Base-by-base conservation (phyloP, 2,888 invertebrate species). In the Orchesellides sinensis region DNA sequence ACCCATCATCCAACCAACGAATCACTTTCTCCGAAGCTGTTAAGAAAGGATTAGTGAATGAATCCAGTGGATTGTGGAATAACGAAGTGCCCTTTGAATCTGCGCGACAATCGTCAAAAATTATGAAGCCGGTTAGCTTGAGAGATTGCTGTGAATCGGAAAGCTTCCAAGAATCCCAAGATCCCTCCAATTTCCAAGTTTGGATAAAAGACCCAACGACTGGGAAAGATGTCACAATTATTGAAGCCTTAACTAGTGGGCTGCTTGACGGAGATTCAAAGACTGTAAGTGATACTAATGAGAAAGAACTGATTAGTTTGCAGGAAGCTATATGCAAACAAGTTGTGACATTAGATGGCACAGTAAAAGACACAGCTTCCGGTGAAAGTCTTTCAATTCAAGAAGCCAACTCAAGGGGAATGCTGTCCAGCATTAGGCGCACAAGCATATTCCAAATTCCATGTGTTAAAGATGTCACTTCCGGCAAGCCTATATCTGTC, bases 381-480 rank as follows among this genome's bases (percentile, higher is more conserved):
- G 93, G 93, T 59, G 94, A 95, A 90, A 91, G 93, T 17, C 92
- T 96, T 83, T 92, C 94, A 23, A 93, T 98, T 84, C 93, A 93
- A 19, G 97, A 98, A 90, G 98, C 98, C 0, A 96, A 97, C 17
- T 94, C 95, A 89, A 93, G 95, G 82, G 98, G 98, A 85, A 92
- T 96, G 59, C 95, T 98, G 79, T 95, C 95, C 27, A 96, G 96
- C 0, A 95, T 97, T 21, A 93, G 95, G 4, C 95, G 96, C 89
- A 95, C 95, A 90, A 96, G 96, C 1, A 95, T 98, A 88, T 98
- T 98, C 89, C 95, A 97, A 90, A 96, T 98, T 83, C 96, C 97
- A 88, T 97, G 95, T 74, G 96, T 97, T 89, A 95, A 94, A 89
- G 95, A 96, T 90, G 40, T 19, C 12, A 93, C 94, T 88, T 94